Evolutionary conservation across 2,888 invertebrate genomes (phyloP), one percentile per base, ranked within the genome.

Genomic region (Dryocosmus kuriphilus): DNA sequence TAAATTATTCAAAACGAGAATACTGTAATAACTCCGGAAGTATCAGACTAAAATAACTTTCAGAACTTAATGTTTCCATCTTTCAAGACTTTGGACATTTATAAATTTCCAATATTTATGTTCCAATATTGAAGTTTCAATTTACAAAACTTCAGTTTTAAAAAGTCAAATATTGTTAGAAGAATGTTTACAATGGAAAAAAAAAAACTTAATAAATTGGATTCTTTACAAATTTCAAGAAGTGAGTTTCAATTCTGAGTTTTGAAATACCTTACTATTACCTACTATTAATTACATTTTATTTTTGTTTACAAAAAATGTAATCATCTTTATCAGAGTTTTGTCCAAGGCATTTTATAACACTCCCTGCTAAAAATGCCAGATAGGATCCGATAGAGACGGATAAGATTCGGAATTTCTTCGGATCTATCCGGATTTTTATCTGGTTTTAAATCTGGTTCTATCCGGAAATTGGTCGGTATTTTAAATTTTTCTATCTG

Each of bases 271-370:
- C 1, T 14, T 14, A 11, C 14, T 14, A 38, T 14, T 8, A 35
- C 35, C 1, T 46, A 46, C 1, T 4, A 46, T 1, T 2, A n/a
- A 51, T n/a, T 8, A 51, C 9, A 38, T 38, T 38, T 9, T 51
- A 2, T n/a, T 8, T 51, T 51, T 51, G 16, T n/a, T n/a, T 2
- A 51, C 9, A 4, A 51, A 19, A 24, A 57, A 57, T 1, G 14
- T 27, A 6, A 57, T 5, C 1, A 24, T 27, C 14, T 24, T 27
- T 57, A 24, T 71, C 14, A n/a, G 46, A 67, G 11, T 30, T 51
- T 51, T 51, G 30, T 51, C 11, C 27, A 46, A 51, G 46, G 22
- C 46, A n/a, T 51, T 71, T 71, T 51, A 41, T 32, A 71, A 71
- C 51, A 71, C n/a, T n/a, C n/a, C n/a, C n/a, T n/a, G n/a, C n/a